Base-by-base conservation (phyloP, 2,888 invertebrate species). In the Notocelia uddmanniana region DNA sequence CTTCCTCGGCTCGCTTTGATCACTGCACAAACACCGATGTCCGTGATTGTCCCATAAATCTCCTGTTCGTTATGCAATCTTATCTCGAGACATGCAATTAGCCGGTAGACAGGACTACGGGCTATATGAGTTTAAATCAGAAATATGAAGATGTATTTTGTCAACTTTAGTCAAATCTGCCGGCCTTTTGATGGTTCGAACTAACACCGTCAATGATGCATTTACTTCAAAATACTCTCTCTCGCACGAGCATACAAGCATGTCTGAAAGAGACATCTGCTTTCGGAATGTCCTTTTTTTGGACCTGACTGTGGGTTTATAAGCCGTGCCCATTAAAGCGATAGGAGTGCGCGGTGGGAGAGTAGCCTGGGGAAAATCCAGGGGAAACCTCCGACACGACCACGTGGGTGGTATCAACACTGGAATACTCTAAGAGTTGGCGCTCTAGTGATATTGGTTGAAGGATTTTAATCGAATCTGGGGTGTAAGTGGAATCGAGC, bases 1-100 rank as follows among this genome's bases (percentile, higher is more conserved):
- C 83, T 85, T 85, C 84, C 84, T 76, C 74, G 76, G 74, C 68
- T 69, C 74, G 76, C 83, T 85, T 85, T 84, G 83, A 85, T 84
- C 80, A 73, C 74, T 81, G 78, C 79, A 79, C 67, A 60, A 67
- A 60, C 71, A 71, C 45, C 45, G 34, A 67, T 70, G 58, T 48
- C 26, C 21, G 41, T 45, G 26, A 21, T 59, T 54, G 64, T 55
- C 52, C 41, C 21, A 59, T 71, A 71, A 71, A 71, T 60, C 59
- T 71, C 59, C 59, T 45, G 18, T 67, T 54, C 66, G 50, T 60
- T 71, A 60, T 71, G 71, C 67, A 67, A 66, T 45, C 71, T 67
- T 71, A 71, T 71, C 71, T 50, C 13, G 19, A 21, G 67, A 54
- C 59, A 62, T 60, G 71, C 71, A 67, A 71, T 67, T 66, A 70